A percentile compares a stretch with the other conserved stretches of the same genome.
Conservation (phyloP, 2,888 invertebrate species). For the Lycophotia porphyrea region DNA sequence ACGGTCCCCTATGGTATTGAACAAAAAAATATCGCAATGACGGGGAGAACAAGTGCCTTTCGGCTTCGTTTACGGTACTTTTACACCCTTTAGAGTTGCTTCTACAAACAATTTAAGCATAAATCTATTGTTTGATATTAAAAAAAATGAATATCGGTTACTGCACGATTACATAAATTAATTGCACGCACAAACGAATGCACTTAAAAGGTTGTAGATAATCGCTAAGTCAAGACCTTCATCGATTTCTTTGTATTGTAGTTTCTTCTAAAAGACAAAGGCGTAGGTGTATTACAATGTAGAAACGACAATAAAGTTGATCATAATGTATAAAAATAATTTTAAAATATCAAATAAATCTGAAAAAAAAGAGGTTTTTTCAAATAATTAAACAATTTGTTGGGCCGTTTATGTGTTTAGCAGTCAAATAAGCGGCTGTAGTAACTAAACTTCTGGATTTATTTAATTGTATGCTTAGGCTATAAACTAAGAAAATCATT, state of each 20-base stretch:
- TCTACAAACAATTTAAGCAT: neutral
- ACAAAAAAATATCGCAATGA: no score
- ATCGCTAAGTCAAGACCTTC: conserved; percentile 5
- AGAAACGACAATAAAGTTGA: neutral
- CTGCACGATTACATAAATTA: conserved; percentile 11
- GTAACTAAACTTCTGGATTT: neutral
- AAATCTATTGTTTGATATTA: neutral
- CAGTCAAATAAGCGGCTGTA: neutral
- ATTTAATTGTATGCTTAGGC: neutral
- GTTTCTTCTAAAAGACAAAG: neutral
- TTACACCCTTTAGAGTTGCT: neutral
- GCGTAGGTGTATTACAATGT: neutral
- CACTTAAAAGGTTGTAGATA: conserved; percentile 16
- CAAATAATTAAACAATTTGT: neutral
- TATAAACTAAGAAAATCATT: neutral
- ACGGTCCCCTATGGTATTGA: no score
- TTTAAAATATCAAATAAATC: neutral
- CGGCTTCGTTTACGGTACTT: no score
- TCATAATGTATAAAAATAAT: neutral
- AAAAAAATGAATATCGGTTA: neutral
- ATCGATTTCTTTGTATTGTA: neutral
- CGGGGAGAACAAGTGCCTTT: no score
- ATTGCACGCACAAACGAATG: conserved; percentile 1
- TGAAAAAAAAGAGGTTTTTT: neutral
- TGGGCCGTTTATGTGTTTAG: neutral